These are phyloP conservation scores for Drosophila bifasciata DNA, from an alignment of 1,140 invertebrate species.

Conservation along the genomic window DNA sequence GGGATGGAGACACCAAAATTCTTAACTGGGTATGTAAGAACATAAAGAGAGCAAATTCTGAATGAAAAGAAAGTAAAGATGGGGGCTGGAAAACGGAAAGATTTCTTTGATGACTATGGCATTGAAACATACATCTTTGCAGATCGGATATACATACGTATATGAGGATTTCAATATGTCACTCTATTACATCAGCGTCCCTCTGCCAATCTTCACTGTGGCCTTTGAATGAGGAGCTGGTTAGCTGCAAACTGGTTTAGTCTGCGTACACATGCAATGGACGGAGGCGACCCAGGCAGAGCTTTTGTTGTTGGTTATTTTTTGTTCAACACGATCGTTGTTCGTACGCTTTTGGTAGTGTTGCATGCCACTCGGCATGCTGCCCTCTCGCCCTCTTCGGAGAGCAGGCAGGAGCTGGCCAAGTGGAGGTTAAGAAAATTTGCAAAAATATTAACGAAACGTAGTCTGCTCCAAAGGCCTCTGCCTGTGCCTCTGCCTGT, in stretches of 20 bases:
- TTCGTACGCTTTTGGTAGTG: slow-evolving; percentile 61
- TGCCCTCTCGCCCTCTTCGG: slow-evolving; percentile 32
- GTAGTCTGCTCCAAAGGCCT: slow-evolving; percentile 67
- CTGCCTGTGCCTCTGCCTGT: slow-evolving; percentile 20
- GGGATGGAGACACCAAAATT: too few species aligned
- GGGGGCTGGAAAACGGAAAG: too few species aligned
- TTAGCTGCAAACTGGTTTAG: slow-evolving; percentile 59
- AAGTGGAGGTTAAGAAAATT: slow-evolving; percentile 81
- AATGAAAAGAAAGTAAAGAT: too few species aligned
- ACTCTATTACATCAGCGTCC: too few species aligned
- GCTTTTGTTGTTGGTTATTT: slow-evolving; percentile 40
- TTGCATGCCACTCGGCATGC: slow-evolving; percentile 40
- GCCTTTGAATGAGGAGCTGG: slow-evolving; percentile 47
- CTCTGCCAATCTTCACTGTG: slow-evolving; percentile 13
- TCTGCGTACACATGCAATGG: slow-evolving; percentile 61
- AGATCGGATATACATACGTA: too few species aligned
- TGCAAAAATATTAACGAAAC: slow-evolving; percentile 81
- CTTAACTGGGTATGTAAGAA: too few species aligned
- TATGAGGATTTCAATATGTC: too few species aligned
- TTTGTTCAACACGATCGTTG: slow-evolving; percentile 39
- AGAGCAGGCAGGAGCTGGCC: slow-evolving; percentile 55
- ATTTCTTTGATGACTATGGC: too few species aligned
- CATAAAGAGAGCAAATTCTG: too few species aligned
- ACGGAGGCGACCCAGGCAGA: slow-evolving; percentile 52
- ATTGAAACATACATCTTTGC: too few species aligned